Evolutionary conservation across 1,140 invertebrate species (phyloP).

Genomic region (Drosophila kanapiae): DNA sequence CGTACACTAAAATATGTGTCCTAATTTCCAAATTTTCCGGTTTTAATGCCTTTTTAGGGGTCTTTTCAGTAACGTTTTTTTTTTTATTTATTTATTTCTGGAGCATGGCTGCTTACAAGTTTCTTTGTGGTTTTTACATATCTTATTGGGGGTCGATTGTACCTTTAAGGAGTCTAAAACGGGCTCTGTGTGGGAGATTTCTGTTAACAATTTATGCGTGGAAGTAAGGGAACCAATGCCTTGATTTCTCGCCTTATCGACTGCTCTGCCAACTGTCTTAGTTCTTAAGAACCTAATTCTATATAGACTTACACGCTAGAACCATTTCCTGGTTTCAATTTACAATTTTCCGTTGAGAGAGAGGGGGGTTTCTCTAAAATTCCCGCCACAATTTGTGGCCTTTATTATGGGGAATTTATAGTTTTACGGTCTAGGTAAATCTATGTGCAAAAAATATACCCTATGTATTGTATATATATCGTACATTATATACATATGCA

Average conservation of each 20-base stretch:
- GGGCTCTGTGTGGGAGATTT: slow-evolving; percentile 11
- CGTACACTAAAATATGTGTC: slow-evolving; percentile 80
- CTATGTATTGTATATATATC: slow-evolving; percentile 78
- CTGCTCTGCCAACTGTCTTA: background rate
- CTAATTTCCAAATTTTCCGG: slow-evolving; percentile 43
- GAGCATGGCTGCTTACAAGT: slow-evolving; percentile 19
- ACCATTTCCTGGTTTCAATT: slow-evolving; percentile 50
- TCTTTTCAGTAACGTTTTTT: slow-evolving; percentile 10
- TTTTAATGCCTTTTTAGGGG: slow-evolving; percentile 12
- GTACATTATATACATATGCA: slow-evolving; percentile 80
- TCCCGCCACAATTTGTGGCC: slow-evolving; percentile 40
- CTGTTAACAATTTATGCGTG: slow-evolving; percentile 12
- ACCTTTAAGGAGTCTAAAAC: slow-evolving; percentile 30
- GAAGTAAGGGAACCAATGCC: background rate
- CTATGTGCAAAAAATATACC: slow-evolving; percentile 83
- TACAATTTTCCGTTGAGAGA: slow-evolving; percentile 53
- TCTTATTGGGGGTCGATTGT: slow-evolving; percentile 25
- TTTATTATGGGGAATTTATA: slow-evolving; percentile 31
- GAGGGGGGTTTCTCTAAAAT: slow-evolving; percentile 23
- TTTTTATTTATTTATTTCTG: background rate
- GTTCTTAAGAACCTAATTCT: slow-evolving; percentile 4
- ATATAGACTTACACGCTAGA: slow-evolving; percentile 55
- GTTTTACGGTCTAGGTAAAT: slow-evolving; percentile 73
- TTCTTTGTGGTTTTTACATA: slow-evolving; percentile 38
- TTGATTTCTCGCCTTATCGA: background rate